Evolutionary conservation across 2,888 invertebrate species (phyloP), one percentile per base, ranked within the genome.

Genomic region (Calameuta pallipes): DNA sequence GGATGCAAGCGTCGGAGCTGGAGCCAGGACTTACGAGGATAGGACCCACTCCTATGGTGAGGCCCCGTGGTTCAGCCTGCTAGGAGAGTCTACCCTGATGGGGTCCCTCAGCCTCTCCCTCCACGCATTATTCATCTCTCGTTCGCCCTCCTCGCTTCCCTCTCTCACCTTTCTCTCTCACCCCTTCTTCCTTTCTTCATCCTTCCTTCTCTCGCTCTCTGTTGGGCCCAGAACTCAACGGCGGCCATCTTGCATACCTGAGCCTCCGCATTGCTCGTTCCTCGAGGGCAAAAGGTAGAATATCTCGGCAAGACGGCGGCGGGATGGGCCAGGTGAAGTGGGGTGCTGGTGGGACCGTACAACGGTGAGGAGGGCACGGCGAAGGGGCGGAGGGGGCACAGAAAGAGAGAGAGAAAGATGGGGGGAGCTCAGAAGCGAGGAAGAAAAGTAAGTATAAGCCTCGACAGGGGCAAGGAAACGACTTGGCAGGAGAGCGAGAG

Each of bases 231-330:
- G 81, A 81, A 82, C 85, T 85, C 79, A 75, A 75, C 79, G 83
- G 82, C 91, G 90, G 92, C 92, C 92, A 92, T 92, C 92, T 92
- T 92, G 92, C 91, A 92, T 92, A 92, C 92, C 92, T 92, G 91
- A 91, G 91, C 89, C 90, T 91, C 90, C 89, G 90, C 91, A 91
- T 91, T 90, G 91, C 91, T 90, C 89, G 89, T 90, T 90, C 90
- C 91, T 91, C 88, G 91, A 91, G 91, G 91, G 91, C 91, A 91
- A 91, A 91, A 91, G 91, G 90, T 90, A 90, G 90, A 90, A 90
- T 91, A 91, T 90, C 91, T 90, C 87, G 87, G 87, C 86, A 83
- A 84, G 85, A 85, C 83, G 82, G 84, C 79, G 85, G 85, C 81
- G 81, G 75, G 75, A 69, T 30, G 81, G 85, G 85, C 71, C 33